These are phyloP conservation scores for Pseudopleuronectes americanus DNA, from an alignment of 2,797 vertebrate genomes.

Conservation along the genomic window DNA sequence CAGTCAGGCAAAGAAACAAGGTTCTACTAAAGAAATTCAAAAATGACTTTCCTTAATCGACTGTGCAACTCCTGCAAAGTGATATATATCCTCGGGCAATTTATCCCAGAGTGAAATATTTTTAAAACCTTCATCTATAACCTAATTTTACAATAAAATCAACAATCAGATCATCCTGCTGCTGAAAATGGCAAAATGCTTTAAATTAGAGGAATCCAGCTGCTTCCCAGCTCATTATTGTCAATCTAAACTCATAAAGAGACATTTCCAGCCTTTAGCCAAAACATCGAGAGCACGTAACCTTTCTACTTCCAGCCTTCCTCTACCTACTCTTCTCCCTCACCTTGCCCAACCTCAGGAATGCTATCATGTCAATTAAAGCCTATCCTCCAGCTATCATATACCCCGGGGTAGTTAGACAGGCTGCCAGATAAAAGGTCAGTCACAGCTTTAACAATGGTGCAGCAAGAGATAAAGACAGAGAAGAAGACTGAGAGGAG, in stretches of 20 bases:
- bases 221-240: constrained; percentile 1
- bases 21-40: constrained; percentile 29
- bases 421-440: constrained; percentile 76
- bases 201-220: background rate
- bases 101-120: background rate
- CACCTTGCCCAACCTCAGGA: constrained; percentile 45
- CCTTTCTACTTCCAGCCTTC: constrained; percentile 57
- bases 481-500: background rate
- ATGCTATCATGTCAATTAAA: constrained; percentile 77
- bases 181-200: background rate
- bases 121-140: background rate
- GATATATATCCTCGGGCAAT: constrained; percentile 4
- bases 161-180: background rate
- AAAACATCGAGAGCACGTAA: constrained; percentile 17
- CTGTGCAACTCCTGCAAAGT: constrained; percentile 15
- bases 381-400: constrained; percentile 64
- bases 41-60: constrained; percentile 49
- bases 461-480: constrained; percentile 40
- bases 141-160: constrained; percentile 18
- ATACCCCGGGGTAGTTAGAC: constrained; percentile 59
- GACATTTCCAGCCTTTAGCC: constrained; percentile 35
- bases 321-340: constrained; percentile 45
- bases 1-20: constrained; percentile 40
- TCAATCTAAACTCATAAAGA: constrained; percentile 33
- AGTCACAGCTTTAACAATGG: constrained; percentile 52